Evolutionary conservation across 2,797 vertebrate species (phyloP).

Genomic region (Peromyscus attwateri): DNA sequence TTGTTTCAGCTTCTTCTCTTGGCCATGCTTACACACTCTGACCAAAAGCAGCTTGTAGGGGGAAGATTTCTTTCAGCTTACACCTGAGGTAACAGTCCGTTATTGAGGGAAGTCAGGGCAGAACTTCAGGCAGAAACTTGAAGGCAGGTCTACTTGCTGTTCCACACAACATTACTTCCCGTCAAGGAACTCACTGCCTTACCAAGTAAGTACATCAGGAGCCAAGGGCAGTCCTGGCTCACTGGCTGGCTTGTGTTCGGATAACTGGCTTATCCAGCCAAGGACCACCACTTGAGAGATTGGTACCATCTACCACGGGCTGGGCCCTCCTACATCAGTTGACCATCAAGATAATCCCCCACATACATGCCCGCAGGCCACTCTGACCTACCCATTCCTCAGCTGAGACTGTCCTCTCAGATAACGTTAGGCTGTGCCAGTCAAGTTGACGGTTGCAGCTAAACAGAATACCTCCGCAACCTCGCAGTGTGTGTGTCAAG

Average conservation of each 20-base stretch:
- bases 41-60: neutral
- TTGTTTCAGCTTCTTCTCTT: neutral
- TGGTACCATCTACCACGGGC: neutral
- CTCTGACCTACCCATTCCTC: neutral
- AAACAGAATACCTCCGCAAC: neutral
- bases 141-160: neutral
- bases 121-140: neutral
- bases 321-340: neutral
- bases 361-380: neutral
- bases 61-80: neutral
- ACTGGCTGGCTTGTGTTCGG: neutral
- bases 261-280: neutral
- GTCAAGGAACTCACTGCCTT: neutral
- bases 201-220: neutral
- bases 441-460: neutral
- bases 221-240: neutral
- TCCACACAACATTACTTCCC: neutral
- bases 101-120: neutral
- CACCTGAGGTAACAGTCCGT: neutral
- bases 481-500: neutral
- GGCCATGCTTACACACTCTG: neutral
- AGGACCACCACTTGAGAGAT: neutral
- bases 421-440: neutral
- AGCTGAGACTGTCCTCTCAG: neutral
- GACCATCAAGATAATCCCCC: neutral